These are phyloP conservation scores for Schizotus pectinicornis DNA, from an alignment of 2,888 invertebrate genomes.

Conservation along the genomic window DNA sequence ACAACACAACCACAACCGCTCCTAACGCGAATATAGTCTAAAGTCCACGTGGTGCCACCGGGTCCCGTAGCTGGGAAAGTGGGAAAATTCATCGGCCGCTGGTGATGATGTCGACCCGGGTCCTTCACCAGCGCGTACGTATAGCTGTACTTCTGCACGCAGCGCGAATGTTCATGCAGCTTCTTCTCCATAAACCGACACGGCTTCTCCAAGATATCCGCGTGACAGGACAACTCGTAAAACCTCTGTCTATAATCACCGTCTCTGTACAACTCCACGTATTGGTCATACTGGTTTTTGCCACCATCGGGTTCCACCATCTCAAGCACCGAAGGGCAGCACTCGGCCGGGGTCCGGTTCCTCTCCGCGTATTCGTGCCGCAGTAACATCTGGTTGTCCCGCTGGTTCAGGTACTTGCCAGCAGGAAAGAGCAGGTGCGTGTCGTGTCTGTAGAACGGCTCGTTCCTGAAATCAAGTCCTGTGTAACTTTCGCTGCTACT, in stretches of 20 bases:
- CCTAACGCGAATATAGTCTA: slow-evolving; percentile 83
- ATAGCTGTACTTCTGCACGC: slow-evolving; percentile 83
- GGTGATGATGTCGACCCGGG: slow-evolving; percentile 56
- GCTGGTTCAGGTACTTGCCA: slow-evolving; percentile 63
- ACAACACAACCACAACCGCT: slow-evolving; percentile 87
- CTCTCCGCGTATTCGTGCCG: slow-evolving; percentile 45
- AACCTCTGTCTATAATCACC: slow-evolving; percentile 73
- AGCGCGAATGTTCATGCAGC: slow-evolving; percentile 73
- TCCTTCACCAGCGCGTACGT: slow-evolving; percentile 83
- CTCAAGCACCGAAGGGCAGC: slow-evolving; percentile 81
- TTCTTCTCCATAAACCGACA: slow-evolving; percentile 76
- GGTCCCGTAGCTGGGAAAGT: slow-evolving; percentile 62
- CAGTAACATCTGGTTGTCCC: slow-evolving; percentile 70
- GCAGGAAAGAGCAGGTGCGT: slow-evolving; percentile 41
- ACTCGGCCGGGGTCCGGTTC: slow-evolving; percentile 67
- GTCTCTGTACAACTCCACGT: slow-evolving; percentile 77
- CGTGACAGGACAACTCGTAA: slow-evolving; percentile 80
- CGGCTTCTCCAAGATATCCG: slow-evolving; percentile 72
- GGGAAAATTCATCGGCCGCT: slow-evolving; percentile 54
- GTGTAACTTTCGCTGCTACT: background rate
- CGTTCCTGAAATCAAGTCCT: slow-evolving; percentile 39
- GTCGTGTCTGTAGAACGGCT: slow-evolving; percentile 47
- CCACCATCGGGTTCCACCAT: slow-evolving; percentile 81
- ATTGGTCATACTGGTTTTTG: slow-evolving; percentile 72
- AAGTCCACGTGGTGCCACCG: slow-evolving; percentile 66